Evolutionary conservation across 2,113 vertebrate genomes (phyloP), one percentile per base, ranked within the genome.

Genomic region (Anoura caudifer): DNA sequence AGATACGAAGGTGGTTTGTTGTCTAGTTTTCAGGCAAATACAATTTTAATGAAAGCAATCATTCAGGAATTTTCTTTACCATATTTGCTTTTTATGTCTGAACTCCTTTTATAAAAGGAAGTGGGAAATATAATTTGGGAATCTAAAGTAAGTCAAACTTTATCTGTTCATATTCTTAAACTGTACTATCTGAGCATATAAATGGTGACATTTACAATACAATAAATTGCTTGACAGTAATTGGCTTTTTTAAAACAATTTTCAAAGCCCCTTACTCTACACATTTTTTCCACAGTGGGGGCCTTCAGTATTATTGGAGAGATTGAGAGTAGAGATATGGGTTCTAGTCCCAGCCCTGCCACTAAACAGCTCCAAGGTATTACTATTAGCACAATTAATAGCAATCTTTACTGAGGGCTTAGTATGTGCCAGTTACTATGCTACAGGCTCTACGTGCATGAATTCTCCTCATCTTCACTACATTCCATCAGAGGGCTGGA

Each of bases 1-100:
- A 76, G 50, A 97, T 96, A 97, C 50, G 75, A 92, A 80, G 22
- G 31, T 33, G 22, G 31, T 33, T 85, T 87, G 94, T 95, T 95
- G 77, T 97, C 76, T 92, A 90, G 70, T 87, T 96, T 96, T 59
- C 61, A 91, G 75, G 87, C 41, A 72, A 97, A 95, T 83, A 85
- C 24, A 59, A 73, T 92, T 97, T 96, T 97, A 94, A 97, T 96
- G 69, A 94, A 97, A 86, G 80, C 56, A 72, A 95, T 95, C 87
- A 76, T 90, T 96, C 72, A 79, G 59, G 73, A 52, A 54, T 90
- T 93, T 79, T 88, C 93, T 88, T 91, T 54, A 79, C 56, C 9
- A 43, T 56, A 45, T 86, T 96, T 54, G n/a, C n/a, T 93, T 83
- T 92, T 95, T 85, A 65, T 82, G 36, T 89, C 92, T 86, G 41